Evolutionary conservation across 1,140 invertebrate genomes (phyloP), one percentile per base, ranked within the genome.

Genomic region (Kradibia gibbosae): DNA sequence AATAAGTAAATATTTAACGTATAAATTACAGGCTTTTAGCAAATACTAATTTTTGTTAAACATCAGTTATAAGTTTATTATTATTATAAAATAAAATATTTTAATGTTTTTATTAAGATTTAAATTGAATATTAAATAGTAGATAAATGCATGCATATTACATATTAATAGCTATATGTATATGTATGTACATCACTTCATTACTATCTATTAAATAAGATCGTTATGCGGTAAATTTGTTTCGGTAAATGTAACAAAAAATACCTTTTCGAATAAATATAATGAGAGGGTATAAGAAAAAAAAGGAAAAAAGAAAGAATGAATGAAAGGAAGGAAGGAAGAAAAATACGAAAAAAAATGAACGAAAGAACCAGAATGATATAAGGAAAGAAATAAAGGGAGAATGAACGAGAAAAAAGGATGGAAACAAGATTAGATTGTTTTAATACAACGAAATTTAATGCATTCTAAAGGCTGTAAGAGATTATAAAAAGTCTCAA

Each of bases 161-260:
- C n/a, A n/a, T 60, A 31, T 31, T 28, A 60, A 28, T 5, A 31
- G 25, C 25, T 36, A 13, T 36, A 11, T 11, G 3, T 36, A 36
- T 31, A 65, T 11, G 20, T 17, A 39, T 34, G n/a, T 15, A n/a
- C 34, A 39, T n/a, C 62, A 39, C 36, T 67, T 39, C 62, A 39
- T 67, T 67, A 67, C 62, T n/a, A 39, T 39, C 62, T 67, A 67
- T 39, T 67, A 67, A 67, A 67, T 67, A 67, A 10, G 62, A 67
- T 67, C 36, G 62, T 67, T 67, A 39, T 67, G 62, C 62, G 62
- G 62, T 67, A 67, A 67, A 67, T 67, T 67, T 67, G 62, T 67
- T 39, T 67, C 62, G 34, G 34, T 67, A 67, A 67, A 22, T 67
- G 62, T 67, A 67, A 67, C 62, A 67, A 67, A 67, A 67, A 67